Evolutionary conservation across 1,140 invertebrate genomes (phyloP), one percentile per base, ranked within the genome.

Genomic region (Rhagoletis pomonella): DNA sequence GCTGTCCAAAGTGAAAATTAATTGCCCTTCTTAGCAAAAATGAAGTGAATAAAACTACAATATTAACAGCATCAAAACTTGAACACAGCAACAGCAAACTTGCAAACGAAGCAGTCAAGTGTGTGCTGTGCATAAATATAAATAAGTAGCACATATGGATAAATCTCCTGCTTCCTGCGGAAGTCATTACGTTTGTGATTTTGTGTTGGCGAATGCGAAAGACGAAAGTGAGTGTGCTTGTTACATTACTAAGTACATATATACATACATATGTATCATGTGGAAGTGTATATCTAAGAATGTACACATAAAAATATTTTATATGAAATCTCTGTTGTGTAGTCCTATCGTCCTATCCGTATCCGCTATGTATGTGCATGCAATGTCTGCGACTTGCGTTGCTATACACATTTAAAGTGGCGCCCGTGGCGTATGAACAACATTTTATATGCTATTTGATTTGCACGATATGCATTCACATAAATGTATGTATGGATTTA

Each of bases 101-200:
- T 9, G 9, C 50, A 55, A 55, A 9, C 4, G 9, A 55, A 55
- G 9, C 9, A 9, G 4, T 4, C 0, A 55, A 55, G 50, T 55
- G 50, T 55, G 4, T 6, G 50, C 9, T 4, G 9, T 42, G 44
- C 67, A 42, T 42, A 73, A 73, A 47, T 42, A 47, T 44, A 47
- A 44, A 73, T 73, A 47, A 44, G 12, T 47, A 73, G 67, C 67
- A 42, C 29, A 4, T 39, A 42, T 17, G 67, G 3, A 1, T 4
- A 73, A 73, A 73, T 73, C 67, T 47, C 39, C 67, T 44, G 50
- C 73, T 58, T 81, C 73, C 73, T 81, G 73, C 73, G 73, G 73
- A 81, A 81, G 73, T 81, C 19, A 81, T 81, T 81, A 29, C 73
- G 50, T 19, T 81, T 58, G n/a, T 47, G 73, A 19, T 19, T 29